A percentile compares a stretch with the other conserved stretches of the same genome.
phyloP scores from a whole-genome alignment of 2,113 vertebrate species.

The Nibea albiflora region DNA sequence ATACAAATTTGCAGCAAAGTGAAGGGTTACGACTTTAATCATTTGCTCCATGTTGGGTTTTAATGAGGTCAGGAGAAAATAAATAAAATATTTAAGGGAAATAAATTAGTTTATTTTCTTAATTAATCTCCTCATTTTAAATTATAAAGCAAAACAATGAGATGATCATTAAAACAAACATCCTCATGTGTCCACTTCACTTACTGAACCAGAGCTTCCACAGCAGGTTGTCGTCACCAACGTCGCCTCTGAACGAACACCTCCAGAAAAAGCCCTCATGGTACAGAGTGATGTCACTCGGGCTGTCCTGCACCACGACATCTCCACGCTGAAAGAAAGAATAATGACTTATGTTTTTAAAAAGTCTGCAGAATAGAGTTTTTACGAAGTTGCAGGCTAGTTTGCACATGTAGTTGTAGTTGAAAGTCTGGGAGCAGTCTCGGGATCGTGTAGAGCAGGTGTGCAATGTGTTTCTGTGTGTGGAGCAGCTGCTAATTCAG shows the following conservation, averaged over 20 bases:
- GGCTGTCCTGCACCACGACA: constrained; percentile 22
- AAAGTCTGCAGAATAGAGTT: background rate
- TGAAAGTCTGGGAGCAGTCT: background rate
- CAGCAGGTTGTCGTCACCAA: constrained; percentile 83
- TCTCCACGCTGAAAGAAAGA: constrained; percentile 59
- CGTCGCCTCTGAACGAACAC: constrained; percentile 87
- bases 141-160: background rate
- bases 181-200: constrained; percentile 49
- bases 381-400: background rate
- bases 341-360: background rate
- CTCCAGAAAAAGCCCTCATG: constrained; percentile 98
- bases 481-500: constrained; percentile 40
- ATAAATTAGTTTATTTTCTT: background rate
- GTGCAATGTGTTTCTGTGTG: background rate
- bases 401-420: background rate
- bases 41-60: background rate
- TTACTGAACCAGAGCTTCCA: constrained; percentile 96
- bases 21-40: background rate
- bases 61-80: background rate
- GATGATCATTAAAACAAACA: background rate
- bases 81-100: background rate
- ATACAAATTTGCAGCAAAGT: background rate
- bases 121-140: background rate
- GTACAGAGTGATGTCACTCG: constrained; percentile 78
- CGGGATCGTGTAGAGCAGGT: constrained; percentile 16